Evolutionary conservation across 2,797 vertebrate species (phyloP).

Genomic region (Sciurus vulgaris): DNA sequence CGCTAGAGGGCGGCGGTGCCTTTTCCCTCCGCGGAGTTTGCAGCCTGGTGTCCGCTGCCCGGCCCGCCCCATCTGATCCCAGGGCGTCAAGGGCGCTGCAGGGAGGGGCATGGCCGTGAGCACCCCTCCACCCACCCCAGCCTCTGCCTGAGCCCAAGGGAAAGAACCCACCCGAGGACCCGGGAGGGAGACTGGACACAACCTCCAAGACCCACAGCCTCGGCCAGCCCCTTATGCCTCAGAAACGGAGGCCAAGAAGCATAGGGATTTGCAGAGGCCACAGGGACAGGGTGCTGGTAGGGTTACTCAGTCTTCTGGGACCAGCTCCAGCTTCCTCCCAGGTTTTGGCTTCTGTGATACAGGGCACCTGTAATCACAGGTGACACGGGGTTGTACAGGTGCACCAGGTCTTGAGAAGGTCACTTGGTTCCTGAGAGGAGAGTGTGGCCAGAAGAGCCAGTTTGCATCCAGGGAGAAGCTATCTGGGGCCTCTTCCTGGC

Average conservation of each 20-base stretch:
- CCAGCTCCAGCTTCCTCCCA: background rate
- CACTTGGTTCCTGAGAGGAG: background rate
- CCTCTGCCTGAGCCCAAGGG: background rate
- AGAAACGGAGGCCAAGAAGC: background rate
- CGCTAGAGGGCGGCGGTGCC: slow-evolving; percentile 86
- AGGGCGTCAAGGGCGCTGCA: accelerated
- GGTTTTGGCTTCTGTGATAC: too few relatives aligned
- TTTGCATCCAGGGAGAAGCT: accelerated
- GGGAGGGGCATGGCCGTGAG: background rate
- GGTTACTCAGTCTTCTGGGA: background rate
- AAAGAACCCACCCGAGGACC: background rate
- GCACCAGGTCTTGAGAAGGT: background rate
- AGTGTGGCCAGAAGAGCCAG: background rate
- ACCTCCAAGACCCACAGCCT: accelerated
- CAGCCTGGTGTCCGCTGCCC: background rate
- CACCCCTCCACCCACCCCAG: accelerated
- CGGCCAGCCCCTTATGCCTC: too few relatives aligned
- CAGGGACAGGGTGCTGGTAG: accelerated
- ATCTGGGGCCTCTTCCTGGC: background rate
- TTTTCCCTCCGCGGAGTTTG: slow-evolving; percentile 43
- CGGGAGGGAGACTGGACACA: background rate
- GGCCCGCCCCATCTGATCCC: accelerated
- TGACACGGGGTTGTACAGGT: accelerated
- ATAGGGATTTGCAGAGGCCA: background rate
- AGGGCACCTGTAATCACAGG: accelerated